These are phyloP conservation scores for Sialis lutaria DNA, from an alignment of 2,888 invertebrate species.

Conservation along the genomic window DNA sequence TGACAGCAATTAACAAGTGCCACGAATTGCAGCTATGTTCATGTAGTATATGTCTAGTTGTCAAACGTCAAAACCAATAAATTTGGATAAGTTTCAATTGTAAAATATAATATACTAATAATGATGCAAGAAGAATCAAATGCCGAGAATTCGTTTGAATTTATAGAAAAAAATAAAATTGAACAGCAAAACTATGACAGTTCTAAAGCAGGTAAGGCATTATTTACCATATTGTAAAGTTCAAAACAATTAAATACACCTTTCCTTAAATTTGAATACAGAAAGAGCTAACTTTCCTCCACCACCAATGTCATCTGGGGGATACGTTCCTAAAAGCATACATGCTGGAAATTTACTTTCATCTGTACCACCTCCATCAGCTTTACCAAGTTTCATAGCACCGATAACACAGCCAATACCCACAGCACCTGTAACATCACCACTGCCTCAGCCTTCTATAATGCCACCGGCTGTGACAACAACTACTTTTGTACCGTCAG, in stretches of 20 bases:
- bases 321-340: slow-evolving; percentile 15
- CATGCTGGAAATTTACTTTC: slow-evolving; percentile 39
- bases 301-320: slow-evolving; percentile 19
- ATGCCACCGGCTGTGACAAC: slow-evolving; percentile 11
- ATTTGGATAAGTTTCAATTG: not conserved
- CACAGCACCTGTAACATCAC: slow-evolving; percentile 10
- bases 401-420: slow-evolving; percentile 20
- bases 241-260: not conserved
- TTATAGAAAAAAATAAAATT: slow-evolving; percentile 20
- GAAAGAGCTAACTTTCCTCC: slow-evolving; percentile 12
- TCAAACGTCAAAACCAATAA: no score
- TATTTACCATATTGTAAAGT: not conserved
- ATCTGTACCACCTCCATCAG: slow-evolving; percentile 49
- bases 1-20: no score
- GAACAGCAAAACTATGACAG: slow-evolving; percentile 1
- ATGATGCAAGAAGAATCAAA: slow-evolving; percentile 21
- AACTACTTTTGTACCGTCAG: slow-evolving; percentile 8
- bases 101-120: not conserved
- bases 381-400: slow-evolving; percentile 45
- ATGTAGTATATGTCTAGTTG: no score
- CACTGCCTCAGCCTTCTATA: slow-evolving; percentile 7
- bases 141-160: slow-evolving; percentile 26
- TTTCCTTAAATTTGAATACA: not conserved
- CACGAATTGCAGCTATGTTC: no score
- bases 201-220: no score